Evolutionary conservation across 1,140 invertebrate species (phyloP).

Genomic region (Orius laevigatus): DNA sequence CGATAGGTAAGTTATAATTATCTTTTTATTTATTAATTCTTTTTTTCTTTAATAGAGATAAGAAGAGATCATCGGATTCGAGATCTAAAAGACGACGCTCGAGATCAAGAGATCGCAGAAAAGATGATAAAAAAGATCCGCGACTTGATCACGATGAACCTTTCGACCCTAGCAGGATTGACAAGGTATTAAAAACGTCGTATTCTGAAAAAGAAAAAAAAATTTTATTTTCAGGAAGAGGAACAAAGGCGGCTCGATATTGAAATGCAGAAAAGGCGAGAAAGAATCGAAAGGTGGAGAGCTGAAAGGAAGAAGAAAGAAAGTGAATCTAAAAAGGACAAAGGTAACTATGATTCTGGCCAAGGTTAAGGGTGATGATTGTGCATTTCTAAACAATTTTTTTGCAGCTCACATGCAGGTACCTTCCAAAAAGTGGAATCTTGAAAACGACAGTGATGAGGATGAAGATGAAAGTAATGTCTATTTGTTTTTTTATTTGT

Average conservation of each 20-base stretch:
- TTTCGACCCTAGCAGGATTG: constrained; percentile 54
- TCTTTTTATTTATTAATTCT: neutral
- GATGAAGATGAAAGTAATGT: constrained; percentile 32
- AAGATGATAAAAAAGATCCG: constrained; percentile 37
- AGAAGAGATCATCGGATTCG: constrained; percentile 18
- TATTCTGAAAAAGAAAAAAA: constrained; percentile 6
- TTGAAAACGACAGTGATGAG: constrained; percentile 77
- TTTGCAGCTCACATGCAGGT: constrained; percentile 33
- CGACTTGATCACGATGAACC: constrained; percentile 34
- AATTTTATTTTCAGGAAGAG: constrained; percentile 43
- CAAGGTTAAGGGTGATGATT: neutral
- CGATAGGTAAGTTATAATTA: constrained; percentile 28
- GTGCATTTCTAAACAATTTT: neutral
- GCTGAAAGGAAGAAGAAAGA: constrained; percentile 76
- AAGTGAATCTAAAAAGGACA: constrained; percentile 60
- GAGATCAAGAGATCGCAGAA: constrained; percentile 28
- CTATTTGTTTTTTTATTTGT: too few relatives aligned
- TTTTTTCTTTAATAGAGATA: constrained; percentile 13
- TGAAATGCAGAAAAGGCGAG: constrained; percentile 91
- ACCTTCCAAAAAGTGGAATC: constrained; percentile 74
- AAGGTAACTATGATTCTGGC: neutral
- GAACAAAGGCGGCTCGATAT: constrained; percentile 78
- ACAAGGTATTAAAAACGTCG: constrained; percentile 38
- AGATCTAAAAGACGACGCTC: constrained; percentile 24
- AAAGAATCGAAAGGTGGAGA: constrained; percentile 84